These are phyloP conservation scores for Lucifuga dentata DNA, from an alignment of 2,113 vertebrate species.

Conservation along the genomic window DNA sequence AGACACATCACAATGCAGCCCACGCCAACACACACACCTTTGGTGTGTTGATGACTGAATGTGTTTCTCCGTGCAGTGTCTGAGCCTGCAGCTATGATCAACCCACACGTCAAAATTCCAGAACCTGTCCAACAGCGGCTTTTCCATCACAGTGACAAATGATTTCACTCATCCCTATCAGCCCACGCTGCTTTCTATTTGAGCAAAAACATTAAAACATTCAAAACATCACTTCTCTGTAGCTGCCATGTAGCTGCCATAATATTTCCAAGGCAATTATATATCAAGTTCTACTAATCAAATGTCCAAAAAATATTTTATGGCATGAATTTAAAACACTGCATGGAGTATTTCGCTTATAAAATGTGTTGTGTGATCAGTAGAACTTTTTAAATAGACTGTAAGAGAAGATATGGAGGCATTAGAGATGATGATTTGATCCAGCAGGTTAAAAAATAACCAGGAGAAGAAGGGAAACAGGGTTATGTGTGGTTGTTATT, in stretches of 20 bases:
- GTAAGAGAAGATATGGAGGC: slow-evolving; percentile 1
- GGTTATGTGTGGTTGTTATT: no score
- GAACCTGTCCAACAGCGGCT: slow-evolving; percentile 4
- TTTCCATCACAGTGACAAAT: slow-evolving; percentile 17
- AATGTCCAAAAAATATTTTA: slow-evolving; percentile 29
- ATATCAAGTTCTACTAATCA: background rate
- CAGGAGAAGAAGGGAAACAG: slow-evolving; percentile 30
- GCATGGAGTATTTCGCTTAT: no score
- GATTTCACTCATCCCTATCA: background rate
- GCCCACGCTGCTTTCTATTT: background rate
- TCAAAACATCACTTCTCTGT: background rate
- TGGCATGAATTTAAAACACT: background rate
- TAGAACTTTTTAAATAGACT: slow-evolving; percentile 18
- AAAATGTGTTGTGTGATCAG: background rate
- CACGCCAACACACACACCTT: slow-evolving; percentile 2
- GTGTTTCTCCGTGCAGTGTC: slow-evolving; percentile 28
- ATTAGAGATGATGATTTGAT: slow-evolving; percentile 34
- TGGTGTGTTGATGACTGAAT: slow-evolving; percentile 25
- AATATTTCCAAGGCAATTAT: slow-evolving; percentile 22
- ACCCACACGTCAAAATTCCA: slow-evolving; percentile 19
- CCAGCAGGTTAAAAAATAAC: slow-evolving; percentile 30
- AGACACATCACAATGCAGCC: slow-evolving; percentile 12
- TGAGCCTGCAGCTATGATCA: background rate
- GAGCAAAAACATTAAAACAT: background rate
- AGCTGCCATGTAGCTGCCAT: background rate